Base-by-base conservation (phyloP, 2,113 vertebrate genomes). In the Etia nguti region DNA sequence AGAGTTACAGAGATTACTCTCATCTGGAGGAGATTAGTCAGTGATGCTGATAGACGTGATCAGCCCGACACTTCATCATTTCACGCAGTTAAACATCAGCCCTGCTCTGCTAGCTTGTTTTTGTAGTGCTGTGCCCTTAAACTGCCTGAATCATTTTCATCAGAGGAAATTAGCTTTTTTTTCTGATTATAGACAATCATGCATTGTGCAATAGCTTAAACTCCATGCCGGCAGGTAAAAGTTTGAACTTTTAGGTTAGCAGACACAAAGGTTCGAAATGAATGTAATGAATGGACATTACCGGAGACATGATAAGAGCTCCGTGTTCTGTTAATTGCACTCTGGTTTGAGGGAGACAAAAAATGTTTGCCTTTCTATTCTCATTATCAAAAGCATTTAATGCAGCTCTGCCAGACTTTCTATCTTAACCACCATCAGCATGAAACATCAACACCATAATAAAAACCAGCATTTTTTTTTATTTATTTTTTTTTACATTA, bases 21-120 rank as follows among this genome's bases (percentile, higher is more conserved):
- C 97, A 98, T 97, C 96, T 98, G 97, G 95, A 96, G 94, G 87
- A 93, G 94, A 96, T 96, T 97, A 90, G 86, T 85, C 79, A 62
- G 84, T 77, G 85, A 88, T 81, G 87, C 88, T 88, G 93, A 92
- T 87, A 81, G 92, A 93, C 84, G 84, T 41, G 88, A 90, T 90
- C 92, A 60, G 60, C 62, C 88, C 26, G 36, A 88, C 89, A 84
- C 91, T 92, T 89, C 80, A 95, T 94, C 86, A 92, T 87, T 90
- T 87, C 85, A 43, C 84, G 88, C 73, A 75, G 62, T 68, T 91
- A 55, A 80, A 83, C 87, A 29, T 75, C 15, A 6, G 54, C 79
- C 56, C 79, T 15, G 36, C 36, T 43, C 65, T 52, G 82, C 82
- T 60, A 10, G 18, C 57, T 56, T 93, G 85, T 92, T 92, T 85